phyloP scores from a whole-genome alignment of 2,888 invertebrate species.

The Zhuqinia jingwanae region DNA sequence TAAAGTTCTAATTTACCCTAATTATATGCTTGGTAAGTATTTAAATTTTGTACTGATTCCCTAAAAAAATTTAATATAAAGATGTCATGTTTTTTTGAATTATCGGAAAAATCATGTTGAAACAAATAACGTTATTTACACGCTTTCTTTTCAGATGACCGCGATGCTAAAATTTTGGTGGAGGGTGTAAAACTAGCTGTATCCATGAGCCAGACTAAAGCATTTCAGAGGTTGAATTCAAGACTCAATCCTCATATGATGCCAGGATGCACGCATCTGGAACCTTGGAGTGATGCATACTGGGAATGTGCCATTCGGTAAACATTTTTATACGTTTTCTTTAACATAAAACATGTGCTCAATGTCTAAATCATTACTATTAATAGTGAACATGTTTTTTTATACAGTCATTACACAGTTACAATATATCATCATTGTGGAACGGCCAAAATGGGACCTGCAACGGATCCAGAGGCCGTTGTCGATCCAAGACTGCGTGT shows the following conservation, averaged over 20 bases:
- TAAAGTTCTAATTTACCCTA: constrained; percentile 73
- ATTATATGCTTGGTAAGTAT: constrained; percentile 75
- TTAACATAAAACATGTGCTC: too few species aligned
- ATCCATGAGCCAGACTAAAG: constrained; percentile 71
- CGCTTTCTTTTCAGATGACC: constrained; percentile 30
- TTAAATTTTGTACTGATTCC: too few species aligned
- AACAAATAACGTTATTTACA: too few species aligned
- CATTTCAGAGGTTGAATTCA: constrained; percentile 70
- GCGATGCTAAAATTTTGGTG: constrained; percentile 67
- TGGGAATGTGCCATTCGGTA: constrained; percentile 86
- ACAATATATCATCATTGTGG: constrained; percentile 92
- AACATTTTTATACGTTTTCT: too few species aligned
- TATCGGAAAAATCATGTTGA: too few species aligned
- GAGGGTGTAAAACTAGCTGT: constrained; percentile 74
- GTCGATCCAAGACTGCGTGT: constrained; percentile 87
- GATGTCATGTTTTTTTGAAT: too few species aligned
- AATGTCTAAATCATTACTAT: too few species aligned
- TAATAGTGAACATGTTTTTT: background rate
- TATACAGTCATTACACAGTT: constrained; percentile 86
- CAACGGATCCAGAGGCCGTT: constrained; percentile 84
- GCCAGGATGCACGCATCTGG: constrained; percentile 84
- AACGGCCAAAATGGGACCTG: constrained; percentile 90
- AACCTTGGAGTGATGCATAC: constrained; percentile 86
- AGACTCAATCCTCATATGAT: constrained; percentile 69
- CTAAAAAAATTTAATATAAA: background rate